Evolutionary conservation across 2,797 vertebrate species (phyloP).

Genomic region (Kryptolebias ocellatus): DNA sequence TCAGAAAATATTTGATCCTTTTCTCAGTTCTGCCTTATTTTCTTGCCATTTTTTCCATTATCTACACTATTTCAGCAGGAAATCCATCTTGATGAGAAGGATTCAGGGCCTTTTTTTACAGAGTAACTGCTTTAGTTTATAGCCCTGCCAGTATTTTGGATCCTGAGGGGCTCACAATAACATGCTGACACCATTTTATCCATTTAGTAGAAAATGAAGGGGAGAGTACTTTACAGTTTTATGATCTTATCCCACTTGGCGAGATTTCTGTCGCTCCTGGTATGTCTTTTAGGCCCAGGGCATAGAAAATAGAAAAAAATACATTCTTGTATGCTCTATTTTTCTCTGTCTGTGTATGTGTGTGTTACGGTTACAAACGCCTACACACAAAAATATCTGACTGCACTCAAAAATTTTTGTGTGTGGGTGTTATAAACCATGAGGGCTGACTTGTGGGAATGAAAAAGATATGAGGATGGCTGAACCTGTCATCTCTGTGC

Average conservation of each 20-base stretch:
- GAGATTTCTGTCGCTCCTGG: conserved; percentile 76
- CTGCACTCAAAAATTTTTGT: conserved; percentile 54
- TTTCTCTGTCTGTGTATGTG: conserved; percentile 21
- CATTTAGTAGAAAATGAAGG: conserved; percentile 81
- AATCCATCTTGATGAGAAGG: conserved; percentile 48
- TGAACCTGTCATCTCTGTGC: conserved; percentile 44
- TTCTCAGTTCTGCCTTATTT: conserved; percentile 23
- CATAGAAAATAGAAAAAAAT: conserved; percentile 67
- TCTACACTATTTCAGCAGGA: conserved; percentile 42
- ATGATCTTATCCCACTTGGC: conserved; percentile 82
- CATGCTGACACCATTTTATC: conserved; percentile 82
- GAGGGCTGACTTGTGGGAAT: conserved; percentile 40
- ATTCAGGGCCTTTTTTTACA: conserved; percentile 58
- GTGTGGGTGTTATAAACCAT: conserved; percentile 57
- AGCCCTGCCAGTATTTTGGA: conserved; percentile 67
- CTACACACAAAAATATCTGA: conserved; percentile 63
- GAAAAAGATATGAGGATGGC: conserved; percentile 32
- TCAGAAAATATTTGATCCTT: conserved; percentile 6
- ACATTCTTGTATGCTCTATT: conserved; percentile 43
- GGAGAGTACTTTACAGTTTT: conserved; percentile 81
- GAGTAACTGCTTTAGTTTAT: conserved; percentile 70
- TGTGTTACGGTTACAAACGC: conserved; percentile 52
- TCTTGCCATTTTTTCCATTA: conserved; percentile 23
- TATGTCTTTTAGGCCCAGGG: conserved; percentile 73
- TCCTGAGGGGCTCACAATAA: conserved; percentile 76